Evolutionary conservation across 2,888 invertebrate species (phyloP).

Genomic region (Drosophila limbata): DNA sequence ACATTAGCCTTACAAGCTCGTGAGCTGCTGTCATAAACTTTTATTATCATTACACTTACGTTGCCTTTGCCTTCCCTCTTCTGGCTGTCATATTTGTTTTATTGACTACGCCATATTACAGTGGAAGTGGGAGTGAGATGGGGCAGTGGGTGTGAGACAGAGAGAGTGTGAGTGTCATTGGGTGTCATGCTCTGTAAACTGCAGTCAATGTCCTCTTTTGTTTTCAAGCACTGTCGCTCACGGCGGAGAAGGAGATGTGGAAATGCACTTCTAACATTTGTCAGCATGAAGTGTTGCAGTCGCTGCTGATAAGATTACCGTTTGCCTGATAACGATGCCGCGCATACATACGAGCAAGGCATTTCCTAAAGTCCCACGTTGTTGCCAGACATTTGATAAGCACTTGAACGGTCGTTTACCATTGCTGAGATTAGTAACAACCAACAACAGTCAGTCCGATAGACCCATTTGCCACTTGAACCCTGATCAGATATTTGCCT

Average conservation of each 20-base stretch:
- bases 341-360: conserved; percentile 13
- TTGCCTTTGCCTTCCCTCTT: conserved; percentile 16
- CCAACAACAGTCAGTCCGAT: conserved; percentile 7
- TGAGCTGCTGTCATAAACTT: conserved; percentile 77
- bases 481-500: conserved; percentile 12
- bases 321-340: conserved; percentile 48
- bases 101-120: conserved; percentile 62
- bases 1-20: conserved; percentile 77
- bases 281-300: conserved; percentile 66
- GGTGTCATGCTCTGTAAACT: conserved; percentile 57
- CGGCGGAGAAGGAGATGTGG: neutral
- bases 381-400: conserved; percentile 61
- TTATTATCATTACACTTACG: conserved; percentile 78
- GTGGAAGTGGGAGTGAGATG: conserved; percentile 1
- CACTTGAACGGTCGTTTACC: conserved; percentile 55
- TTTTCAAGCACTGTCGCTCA: conserved; percentile 44
- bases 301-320: conserved; percentile 64
- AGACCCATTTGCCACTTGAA: conserved; percentile 45
- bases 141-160: neutral
- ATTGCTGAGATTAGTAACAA: conserved; percentile 51
- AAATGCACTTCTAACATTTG: conserved; percentile 68
- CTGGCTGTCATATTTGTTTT: conserved; percentile 73
- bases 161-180: conserved; percentile 6
- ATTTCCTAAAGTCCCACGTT: conserved; percentile 51
- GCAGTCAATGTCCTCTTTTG: conserved; percentile 77